These are phyloP conservation scores for Lipophrys pholis DNA, from an alignment of 2,113 vertebrate species.

Conservation along the genomic window DNA sequence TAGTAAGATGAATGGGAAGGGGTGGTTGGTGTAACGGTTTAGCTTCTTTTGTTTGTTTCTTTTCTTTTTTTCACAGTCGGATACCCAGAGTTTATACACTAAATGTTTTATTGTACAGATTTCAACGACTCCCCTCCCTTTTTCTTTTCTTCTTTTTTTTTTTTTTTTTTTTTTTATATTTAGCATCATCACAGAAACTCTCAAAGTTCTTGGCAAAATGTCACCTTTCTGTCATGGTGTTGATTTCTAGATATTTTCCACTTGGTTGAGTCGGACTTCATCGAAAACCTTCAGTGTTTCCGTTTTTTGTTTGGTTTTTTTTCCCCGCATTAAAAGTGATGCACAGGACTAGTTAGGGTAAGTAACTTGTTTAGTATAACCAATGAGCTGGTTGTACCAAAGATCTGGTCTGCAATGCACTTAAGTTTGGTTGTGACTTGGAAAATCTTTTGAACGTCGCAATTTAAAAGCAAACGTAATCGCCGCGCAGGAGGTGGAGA, in stretches of 20 bases:
- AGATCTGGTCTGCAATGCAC: constrained; percentile 78
- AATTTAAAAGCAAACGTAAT: constrained; percentile 79
- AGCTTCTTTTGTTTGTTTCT: constrained; percentile 41
- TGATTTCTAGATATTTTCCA: constrained; percentile 37
- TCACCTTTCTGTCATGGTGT: constrained; percentile 41
- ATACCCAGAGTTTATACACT: constrained; percentile 85
- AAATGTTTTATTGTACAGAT: constrained; percentile 70
- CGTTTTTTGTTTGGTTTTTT: constrained; percentile 49
- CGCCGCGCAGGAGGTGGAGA: constrained; percentile 47
- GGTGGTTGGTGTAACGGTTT: constrained; percentile 83
- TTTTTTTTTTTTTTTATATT: constrained; percentile 9
- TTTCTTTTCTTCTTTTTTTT: neutral
- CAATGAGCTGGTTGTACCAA: constrained; percentile 83
- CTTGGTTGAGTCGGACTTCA: constrained; percentile 28
- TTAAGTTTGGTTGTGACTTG: constrained; percentile 72
- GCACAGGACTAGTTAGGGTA: constrained; percentile 51
- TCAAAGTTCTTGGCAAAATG: constrained; percentile 39
- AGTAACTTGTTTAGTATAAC: constrained; percentile 67
- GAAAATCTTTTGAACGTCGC: constrained; percentile 60
- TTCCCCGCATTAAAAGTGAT: constrained; percentile 59
- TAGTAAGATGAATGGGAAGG: constrained; percentile 68
- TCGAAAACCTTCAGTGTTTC: constrained; percentile 35
- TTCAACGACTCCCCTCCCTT: constrained; percentile 33
- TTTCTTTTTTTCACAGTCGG: constrained; percentile 76
- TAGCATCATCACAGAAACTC: constrained; percentile 42